Conservation (phyloP, 1,140 invertebrate genomes). For the Pseudoatta argentina region DNA sequence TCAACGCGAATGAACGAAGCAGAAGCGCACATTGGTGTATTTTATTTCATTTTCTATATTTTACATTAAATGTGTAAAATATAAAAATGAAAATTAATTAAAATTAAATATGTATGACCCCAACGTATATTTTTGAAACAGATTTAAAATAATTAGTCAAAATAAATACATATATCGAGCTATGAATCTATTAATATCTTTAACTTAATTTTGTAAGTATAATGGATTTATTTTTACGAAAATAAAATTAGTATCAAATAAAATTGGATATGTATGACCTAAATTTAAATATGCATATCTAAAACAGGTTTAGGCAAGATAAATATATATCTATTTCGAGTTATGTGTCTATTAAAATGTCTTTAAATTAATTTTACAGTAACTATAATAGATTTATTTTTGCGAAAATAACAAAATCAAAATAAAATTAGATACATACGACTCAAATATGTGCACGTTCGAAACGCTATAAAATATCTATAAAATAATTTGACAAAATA, state of each 20-base stretch:
- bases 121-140: too few species aligned
- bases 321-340: neutral
- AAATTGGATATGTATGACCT: neutral
- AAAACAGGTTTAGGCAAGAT: neutral
- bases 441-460: neutral
- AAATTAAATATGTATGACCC: neutral
- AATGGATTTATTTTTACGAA: too few species aligned
- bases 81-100: neutral
- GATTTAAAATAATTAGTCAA: too few species aligned
- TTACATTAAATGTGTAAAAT: neutral
- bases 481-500: neutral
- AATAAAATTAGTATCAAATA: slow-evolving; percentile 1
- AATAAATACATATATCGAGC: too few species aligned
- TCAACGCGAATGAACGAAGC: slow-evolving; percentile 8
- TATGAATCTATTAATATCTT: too few species aligned
- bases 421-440: neutral
- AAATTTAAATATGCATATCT: neutral
- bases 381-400: too few species aligned
- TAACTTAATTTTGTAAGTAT: too few species aligned
- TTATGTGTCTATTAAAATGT: too few species aligned
- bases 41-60: slow-evolving; percentile 36
- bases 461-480: neutral
- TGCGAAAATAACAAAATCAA: neutral
- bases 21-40: slow-evolving; percentile 22
- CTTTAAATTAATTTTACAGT: too few species aligned